Base-by-base conservation (phyloP, 2,888 invertebrate species). In the Tridacna crocea region DNA sequence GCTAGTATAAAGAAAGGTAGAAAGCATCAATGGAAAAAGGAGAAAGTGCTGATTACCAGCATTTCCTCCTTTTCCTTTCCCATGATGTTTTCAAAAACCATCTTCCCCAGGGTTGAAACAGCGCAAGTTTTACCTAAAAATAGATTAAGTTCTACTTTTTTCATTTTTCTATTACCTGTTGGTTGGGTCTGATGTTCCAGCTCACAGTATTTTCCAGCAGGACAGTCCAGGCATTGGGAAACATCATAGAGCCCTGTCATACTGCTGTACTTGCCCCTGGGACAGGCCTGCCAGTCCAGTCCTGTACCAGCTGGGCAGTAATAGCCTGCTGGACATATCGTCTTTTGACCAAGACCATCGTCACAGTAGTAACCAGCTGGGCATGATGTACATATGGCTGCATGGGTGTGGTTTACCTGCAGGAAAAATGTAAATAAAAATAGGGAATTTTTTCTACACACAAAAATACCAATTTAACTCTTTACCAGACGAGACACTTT, bases 301-400 rank as follows among this genome's bases (percentile, higher is more conserved):
- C 93, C 92, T 1, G 93, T 94, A 17, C 93, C 93, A 15, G 87
- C 89, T 4, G 93, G 93, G 82, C 94, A 94, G 88, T 89, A 94
- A 84, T 93, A 93, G 36, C 94, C 94, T 2, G 77, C 77, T 0
- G 93, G 93, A 80, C 93, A 93, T 46, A 91, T 88, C 17, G 82
- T 88, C 82, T 88, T 89, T 84, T 91, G 86, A 12, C 93, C 93
- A 26, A 68, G 47, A 10, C 86, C 77, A 13, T 83, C 75, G 24
- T 89, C 89, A 87, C 94, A 94, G 87, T 92, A 93, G 87, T 89
- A 92, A 10, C 94, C 93, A 0, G 93, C 93, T 8, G 93, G 92
- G 75, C 94, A 94, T 12, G 84, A 83, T 60, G 91, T 90, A 81
- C 93, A 93, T 46, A 77, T 70, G 17, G 89, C 82, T 19, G 94